Evolutionary conservation across 2,113 vertebrate genomes (phyloP), one percentile per base, ranked within the genome.

Genomic region (Apodemus speciosus): DNA sequence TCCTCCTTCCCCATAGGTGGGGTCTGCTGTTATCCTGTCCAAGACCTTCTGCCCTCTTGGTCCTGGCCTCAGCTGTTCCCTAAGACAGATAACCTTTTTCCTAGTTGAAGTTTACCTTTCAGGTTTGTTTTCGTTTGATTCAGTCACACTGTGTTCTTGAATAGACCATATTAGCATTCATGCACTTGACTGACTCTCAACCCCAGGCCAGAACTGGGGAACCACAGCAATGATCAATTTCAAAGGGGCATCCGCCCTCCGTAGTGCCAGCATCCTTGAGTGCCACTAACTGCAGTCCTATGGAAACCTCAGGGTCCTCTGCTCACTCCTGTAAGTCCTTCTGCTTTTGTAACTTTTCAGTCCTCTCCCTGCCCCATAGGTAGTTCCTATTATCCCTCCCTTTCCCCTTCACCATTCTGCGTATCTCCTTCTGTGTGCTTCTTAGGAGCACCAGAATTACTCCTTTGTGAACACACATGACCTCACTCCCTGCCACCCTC

Each of bases 101-200:
- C 76, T 40, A 6, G 51, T 90, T 79, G 62, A 32, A n/a, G 40
- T 40, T 56, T 38, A 53, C 60, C 30, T 58, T 46, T 46, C 62
- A 40, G 51, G 43, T 87, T 88, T 88, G 32, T 79, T 87, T 71
- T 66, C 60, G 73, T 89, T 90, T 38, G 81, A 38, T 53, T n/a
- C 76, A 85, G 16, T 35, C 62, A 53, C 23, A 64, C 9, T n/a
- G 14, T 20, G 49, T 76, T 96, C 51, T 68, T 71, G n/a, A 81
- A 66, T 72, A 90, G 81, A 85, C 4, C n/a, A 53, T 72, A 56
- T 81, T 27, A 25, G 20, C 83, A 60, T 90, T 88, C 38, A 15
- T 15, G 32, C 13, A 8, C 46, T 49, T 85, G 64, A 25, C 62
- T 85, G 58, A 76, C 35, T 58, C 88, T 14, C 66, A 18, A 58